Evolutionary conservation across 30 jellyfish, hydroid and myxozoan species (phyloP), one percentile per base, ranked within the genome.

Genomic region (Hydra vulgaris): DNA sequence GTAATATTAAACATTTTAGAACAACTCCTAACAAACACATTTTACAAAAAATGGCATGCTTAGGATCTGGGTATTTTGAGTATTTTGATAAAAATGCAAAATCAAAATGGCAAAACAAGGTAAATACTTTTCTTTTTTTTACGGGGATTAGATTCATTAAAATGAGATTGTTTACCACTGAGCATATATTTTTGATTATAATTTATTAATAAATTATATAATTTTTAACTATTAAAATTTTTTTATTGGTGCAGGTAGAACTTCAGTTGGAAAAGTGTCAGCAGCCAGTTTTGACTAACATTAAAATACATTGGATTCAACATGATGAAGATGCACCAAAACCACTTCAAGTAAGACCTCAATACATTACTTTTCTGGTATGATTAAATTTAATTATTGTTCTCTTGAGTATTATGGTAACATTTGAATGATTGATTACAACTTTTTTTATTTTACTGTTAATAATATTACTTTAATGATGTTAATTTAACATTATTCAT

Each of bases 91-190:
- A 85, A 54, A 86, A 80, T 16, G 81, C 83, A 23, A 90, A 90
- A 61, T 90, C 97, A 17, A 82, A 73, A 40, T 90, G 97, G 97
- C 87, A 85, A 72, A 54, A 56, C 25, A 90, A 90, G 88, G 95
- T 85, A 20, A 16, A 22, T 23, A 16, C 17, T 74, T 74, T 79
- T 16, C 23, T 18, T 8, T 79, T 18, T 74, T 21, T 25, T 8
- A 15, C 19, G 17, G 17, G 71, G 71, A 56, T 15, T 15, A 56
- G 17, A 56, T 56, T 17, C n/a, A 21, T 69, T 52, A 17, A 23
- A 16, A 78, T 53, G 84, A 24, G 21, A 55, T 0, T 78, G 0
- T 24, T 15, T n/a, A 56, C 21, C n/a, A n/a, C n/a, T n/a, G n/a
- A n/a, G n/a, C n/a, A n/a, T n/a, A n/a, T n/a, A n/a, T n/a, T n/a